phyloP scores from a whole-genome alignment of 2,113 vertebrate genomes.

The Lota lota region DNA sequence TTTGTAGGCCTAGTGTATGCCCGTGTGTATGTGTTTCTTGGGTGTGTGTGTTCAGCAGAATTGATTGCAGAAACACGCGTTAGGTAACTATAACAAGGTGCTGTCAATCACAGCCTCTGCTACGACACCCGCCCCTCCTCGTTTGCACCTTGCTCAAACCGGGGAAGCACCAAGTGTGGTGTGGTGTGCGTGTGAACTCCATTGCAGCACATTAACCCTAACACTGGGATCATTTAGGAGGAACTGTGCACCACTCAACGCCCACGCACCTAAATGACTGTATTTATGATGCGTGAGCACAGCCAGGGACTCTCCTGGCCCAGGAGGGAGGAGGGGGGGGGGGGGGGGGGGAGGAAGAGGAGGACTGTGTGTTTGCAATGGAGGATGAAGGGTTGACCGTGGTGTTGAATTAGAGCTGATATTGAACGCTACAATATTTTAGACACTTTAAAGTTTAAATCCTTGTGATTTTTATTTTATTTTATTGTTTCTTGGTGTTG shows the following conservation, averaged over 20 bases:
- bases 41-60: constrained; percentile 18
- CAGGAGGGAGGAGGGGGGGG: not conserved
- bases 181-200: too few relatives aligned
- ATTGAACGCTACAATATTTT: too few relatives aligned
- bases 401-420: too few relatives aligned
- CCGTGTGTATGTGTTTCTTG: not conserved
- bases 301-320: not conserved
- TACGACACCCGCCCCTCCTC: constrained; percentile 4
- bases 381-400: not conserved
- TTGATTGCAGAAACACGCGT: constrained; percentile 19
- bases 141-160: constrained; percentile 33
- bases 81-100: constrained; percentile 38
- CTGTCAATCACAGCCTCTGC: constrained; percentile 34
- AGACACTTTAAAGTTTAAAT: too few relatives aligned
- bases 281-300: not conserved
- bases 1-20: too few relatives aligned
- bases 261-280: constrained; percentile 9
- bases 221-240: constrained; percentile 13
- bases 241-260: constrained; percentile 25
- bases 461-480: too few relatives aligned
- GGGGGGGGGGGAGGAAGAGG: not conserved
- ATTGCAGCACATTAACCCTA: not conserved
- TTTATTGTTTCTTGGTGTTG: too few relatives aligned
- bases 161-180: too few relatives aligned
- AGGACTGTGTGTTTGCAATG: not conserved